These are phyloP conservation scores for Rhamnusium bicolor DNA, from an alignment of 2,888 invertebrate species.

Conservation along the genomic window DNA sequence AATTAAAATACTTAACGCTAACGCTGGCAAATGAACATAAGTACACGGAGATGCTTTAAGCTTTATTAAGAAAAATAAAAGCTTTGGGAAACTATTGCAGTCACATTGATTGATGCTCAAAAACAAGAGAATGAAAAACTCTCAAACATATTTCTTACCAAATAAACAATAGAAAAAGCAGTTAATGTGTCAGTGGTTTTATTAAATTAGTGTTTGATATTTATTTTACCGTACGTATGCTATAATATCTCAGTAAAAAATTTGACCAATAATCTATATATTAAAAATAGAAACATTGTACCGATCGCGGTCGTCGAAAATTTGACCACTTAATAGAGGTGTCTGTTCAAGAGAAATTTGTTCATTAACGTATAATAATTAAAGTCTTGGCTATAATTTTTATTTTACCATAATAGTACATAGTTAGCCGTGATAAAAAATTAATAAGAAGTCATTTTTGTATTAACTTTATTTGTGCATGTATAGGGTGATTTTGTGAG, in stretches of 20 bases:
- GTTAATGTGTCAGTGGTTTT: not conserved
- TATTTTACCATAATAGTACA: too few relatives aligned
- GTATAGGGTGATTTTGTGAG: too few relatives aligned
- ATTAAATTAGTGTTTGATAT: not conserved
- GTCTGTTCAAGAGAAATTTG: too few relatives aligned
- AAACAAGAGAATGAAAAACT: constrained; percentile 5
- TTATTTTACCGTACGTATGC: not conserved
- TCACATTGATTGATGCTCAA: constrained; percentile 1
- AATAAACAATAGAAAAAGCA: not conserved
- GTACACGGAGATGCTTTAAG: not conserved
- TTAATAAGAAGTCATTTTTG: too few relatives aligned
- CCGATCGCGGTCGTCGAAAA: too few relatives aligned
- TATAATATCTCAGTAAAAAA: not conserved
- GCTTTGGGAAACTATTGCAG: not conserved
- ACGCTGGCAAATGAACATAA: not conserved
- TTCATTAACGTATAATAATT: too few relatives aligned
- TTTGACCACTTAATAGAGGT: too few relatives aligned
- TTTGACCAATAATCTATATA: too few relatives aligned
- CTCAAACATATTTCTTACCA: not conserved
- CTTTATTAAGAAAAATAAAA: constrained; percentile 10
- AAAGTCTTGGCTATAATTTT: too few relatives aligned
- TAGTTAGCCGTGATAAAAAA: too few relatives aligned
- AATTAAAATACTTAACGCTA: constrained; percentile 10
- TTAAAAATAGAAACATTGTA: too few relatives aligned
- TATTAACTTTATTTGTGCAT: too few relatives aligned